Evolutionary conservation across 2,113 vertebrate species (phyloP).

Genomic region (Gorsachius goisagi): DNA sequence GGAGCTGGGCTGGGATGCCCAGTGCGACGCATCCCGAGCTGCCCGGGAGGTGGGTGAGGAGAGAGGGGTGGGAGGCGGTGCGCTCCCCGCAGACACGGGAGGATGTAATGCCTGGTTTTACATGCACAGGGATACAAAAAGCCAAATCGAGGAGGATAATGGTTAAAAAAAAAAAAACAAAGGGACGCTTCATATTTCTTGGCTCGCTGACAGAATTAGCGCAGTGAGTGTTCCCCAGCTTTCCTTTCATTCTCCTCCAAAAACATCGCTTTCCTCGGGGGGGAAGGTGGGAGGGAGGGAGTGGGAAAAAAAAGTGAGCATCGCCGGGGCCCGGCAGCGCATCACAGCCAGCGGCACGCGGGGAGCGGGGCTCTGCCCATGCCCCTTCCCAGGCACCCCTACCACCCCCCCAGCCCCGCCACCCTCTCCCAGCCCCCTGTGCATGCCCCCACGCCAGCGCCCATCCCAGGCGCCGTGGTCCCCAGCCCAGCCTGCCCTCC

Average conservation of each 20-base stretch:
- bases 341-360: neutral
- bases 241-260: slow-evolving; percentile 63
- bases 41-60: neutral
- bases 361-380: neutral
- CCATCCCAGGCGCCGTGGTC: too few species aligned
- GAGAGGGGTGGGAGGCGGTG: neutral
- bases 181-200: slow-evolving; percentile 50
- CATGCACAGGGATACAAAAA: neutral
- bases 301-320: neutral
- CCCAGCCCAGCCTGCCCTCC: too few species aligned
- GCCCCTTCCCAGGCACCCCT: too few species aligned
- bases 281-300: neutral
- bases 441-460: too few species aligned
- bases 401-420: too few species aligned
- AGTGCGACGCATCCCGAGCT: neutral
- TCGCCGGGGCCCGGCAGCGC: neutral
- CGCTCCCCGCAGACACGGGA: neutral
- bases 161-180: slow-evolving; percentile 34
- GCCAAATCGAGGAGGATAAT: slow-evolving; percentile 2
- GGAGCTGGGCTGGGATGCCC: neutral
- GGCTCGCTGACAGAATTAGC: slow-evolving; percentile 52
- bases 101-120: neutral
- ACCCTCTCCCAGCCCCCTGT: too few species aligned
- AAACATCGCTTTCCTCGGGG: slow-evolving; percentile 29
- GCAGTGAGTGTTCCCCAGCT: neutral